Evolutionary conservation across 2,888 invertebrate species (phyloP), one percentile per base, ranked within the genome.

Genomic region (Desoria tigrina): DNA sequence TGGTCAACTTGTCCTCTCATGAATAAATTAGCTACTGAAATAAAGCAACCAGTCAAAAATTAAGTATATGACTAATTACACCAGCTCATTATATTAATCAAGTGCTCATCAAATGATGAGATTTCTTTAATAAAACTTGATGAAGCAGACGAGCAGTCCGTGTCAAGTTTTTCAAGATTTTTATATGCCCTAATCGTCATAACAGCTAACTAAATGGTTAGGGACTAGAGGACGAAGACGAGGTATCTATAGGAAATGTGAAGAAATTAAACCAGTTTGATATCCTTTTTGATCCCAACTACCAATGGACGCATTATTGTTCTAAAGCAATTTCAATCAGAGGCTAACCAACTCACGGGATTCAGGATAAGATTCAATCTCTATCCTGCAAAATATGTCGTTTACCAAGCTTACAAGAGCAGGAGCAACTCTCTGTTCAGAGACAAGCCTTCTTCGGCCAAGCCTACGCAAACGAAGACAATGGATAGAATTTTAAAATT

Each of bases 21-120:
- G n/a, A 45, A 21, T 45, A 45, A 45, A 45, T 21, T 45, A 21
- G 45, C 45, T 45, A 45, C 45, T 45, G 45, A 45, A 45, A 16
- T 45, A 21, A 18, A 45, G 21, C 45, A 45, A 45, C 16, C 32
- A 32, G 32, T 32, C 11, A 16, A 21, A 9, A 6, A 45, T 45
- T 6, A 45, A 39, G 9, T 39, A 6, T 45, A 16, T 18, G 16
- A 45, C n/a, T 45, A 45, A 45, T 45, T 45, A 21, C 45, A 45
- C 16, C n/a, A 45, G 6, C 16, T 9, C 45, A 3, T 45, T 21
- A 6, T 18, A 45, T 45, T 45, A 18, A 45, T 45, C 45, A 45
- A 45, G n/a, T 18, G 9, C 45, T 45, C 16, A n/a, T 45, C n/a
- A 9, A 16, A 6, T 45, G 45, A 45, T 45, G 45, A 45, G 45